Percentiles rank a stretch among this genome's conserved stretches.
Evolutionary conservation across 2,113 vertebrate genomes (phyloP).

Genomic region (Sinocyclocheilus anophthalmus): DNA sequence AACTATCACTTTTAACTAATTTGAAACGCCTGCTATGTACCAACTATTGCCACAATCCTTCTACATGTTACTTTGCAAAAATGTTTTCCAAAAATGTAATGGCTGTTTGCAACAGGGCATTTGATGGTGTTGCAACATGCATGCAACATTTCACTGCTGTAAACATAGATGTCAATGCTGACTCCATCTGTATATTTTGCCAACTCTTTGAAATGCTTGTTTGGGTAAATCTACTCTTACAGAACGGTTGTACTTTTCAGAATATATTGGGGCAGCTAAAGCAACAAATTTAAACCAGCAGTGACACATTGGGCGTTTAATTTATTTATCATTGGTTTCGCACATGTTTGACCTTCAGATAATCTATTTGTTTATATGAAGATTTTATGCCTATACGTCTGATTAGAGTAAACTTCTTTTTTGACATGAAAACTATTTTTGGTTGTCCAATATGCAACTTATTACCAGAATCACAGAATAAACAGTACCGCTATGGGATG

Average conservation of each 20-base stretch:
- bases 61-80: not conserved
- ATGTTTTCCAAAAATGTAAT: too few relatives aligned
- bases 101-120: not conserved
- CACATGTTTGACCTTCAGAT: not conserved
- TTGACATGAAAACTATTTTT: slow-evolving; percentile 3
- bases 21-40: not conserved
- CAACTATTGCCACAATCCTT: not conserved
- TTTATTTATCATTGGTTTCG: not conserved
- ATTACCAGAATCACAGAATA: not conserved
- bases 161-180: not conserved
- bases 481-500: not conserved
- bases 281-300: slow-evolving; percentile 17
- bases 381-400: not conserved
- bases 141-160: not conserved
- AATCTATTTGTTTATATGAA: slow-evolving; percentile 7
- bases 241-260: not conserved
- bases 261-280: slow-evolving; percentile 39
- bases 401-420: not conserved
- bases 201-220: slow-evolving; percentile 22
- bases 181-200: slow-evolving; percentile 15
- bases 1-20: not conserved
- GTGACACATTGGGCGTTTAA: not conserved
- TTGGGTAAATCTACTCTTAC: not conserved
- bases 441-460: not conserved
- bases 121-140: not conserved